Evolutionary conservation across 2,113 vertebrate species (phyloP).

Genomic region (Chloroceryle aenea): DNA sequence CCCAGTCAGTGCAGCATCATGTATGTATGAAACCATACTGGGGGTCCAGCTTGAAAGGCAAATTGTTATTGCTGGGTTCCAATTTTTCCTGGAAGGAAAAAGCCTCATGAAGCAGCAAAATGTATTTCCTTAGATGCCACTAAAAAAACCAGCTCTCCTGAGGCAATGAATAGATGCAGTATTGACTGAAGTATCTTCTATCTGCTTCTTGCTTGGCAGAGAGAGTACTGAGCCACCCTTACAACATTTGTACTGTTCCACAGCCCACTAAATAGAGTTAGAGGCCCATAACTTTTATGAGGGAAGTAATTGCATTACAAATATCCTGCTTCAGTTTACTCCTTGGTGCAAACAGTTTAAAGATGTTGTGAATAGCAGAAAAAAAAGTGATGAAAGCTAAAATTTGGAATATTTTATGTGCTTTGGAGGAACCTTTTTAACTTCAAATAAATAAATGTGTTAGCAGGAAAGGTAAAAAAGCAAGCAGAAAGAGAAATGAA

Average conservation of each 20-base stretch:
- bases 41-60: not conserved
- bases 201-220: not conserved
- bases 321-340: not conserved
- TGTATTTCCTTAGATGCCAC: not conserved
- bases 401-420: not conserved
- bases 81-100: not conserved
- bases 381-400: not conserved
- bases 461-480: not conserved
- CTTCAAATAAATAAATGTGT: not conserved
- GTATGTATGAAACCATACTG: not conserved
- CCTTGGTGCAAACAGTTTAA: not conserved
- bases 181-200: not conserved
- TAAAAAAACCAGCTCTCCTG: not conserved
- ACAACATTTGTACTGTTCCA: not conserved
- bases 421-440: not conserved
- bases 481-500: not conserved
- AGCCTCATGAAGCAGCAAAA: not conserved
- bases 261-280: slow-evolving; percentile 11
- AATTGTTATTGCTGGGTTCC: not conserved
- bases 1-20: not conserved
- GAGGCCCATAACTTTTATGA: not conserved
- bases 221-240: not conserved
- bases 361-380: not conserved
- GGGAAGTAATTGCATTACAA: not conserved
- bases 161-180: not conserved